Percentiles rank a stretch among this genome's conserved stretches.
Conservation (phyloP, 2,888 invertebrate genomes). For the Eupithecia tripunctaria region DNA sequence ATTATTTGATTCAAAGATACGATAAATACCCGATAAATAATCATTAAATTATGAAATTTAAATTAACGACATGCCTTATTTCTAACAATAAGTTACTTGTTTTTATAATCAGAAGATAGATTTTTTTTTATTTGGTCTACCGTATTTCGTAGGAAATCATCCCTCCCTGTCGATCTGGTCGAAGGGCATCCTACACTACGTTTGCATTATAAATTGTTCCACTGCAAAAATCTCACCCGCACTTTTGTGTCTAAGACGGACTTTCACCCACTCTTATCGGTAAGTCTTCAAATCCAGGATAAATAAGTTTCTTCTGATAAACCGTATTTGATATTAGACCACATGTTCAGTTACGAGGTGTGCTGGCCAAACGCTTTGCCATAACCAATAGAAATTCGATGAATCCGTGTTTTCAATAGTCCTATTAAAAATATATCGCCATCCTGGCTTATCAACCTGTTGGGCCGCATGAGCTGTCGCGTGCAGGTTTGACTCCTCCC, state of each 20-base stretch:
- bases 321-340: no score
- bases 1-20: no score
- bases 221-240: not conserved
- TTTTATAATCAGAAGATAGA: not conserved
- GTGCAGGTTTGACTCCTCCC: slow-evolving; percentile 21
- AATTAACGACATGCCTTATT: no score
- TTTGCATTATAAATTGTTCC: not conserved
- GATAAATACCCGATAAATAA: no score
- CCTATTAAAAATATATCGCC: not conserved
- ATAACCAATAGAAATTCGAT: no score
- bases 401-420: not conserved
- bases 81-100: no score
- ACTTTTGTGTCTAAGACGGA: not conserved
- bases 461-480: not conserved
- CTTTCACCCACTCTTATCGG: no score
- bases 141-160: not conserved
- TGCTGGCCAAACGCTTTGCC: no score
- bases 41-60: no score
- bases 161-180: not conserved
- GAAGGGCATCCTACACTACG: not conserved
- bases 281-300: no score
- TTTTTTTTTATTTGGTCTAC: not conserved
- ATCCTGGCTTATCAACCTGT: slow-evolving; percentile 2
- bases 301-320: no score
- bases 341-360: no score